phyloP scores from a whole-genome alignment of 2,888 invertebrate species.

The Clanis bilineata region DNA sequence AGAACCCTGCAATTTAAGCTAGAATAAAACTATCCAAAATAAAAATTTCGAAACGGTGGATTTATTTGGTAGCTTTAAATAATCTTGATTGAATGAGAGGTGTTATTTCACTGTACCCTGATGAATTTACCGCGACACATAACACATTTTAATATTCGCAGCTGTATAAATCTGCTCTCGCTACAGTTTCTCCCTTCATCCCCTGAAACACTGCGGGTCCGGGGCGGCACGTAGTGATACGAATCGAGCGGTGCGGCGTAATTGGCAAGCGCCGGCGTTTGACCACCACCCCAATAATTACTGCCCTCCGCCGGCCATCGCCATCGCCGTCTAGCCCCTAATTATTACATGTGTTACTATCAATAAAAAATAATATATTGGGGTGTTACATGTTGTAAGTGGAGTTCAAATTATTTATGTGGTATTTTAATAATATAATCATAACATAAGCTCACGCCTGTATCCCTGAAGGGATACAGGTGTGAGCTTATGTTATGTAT shows the following conservation, averaged over 20 bases:
- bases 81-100: too few species aligned
- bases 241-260: constrained; percentile 36
- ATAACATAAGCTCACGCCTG: too few species aligned
- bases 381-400: not conserved
- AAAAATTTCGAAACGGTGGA: too few species aligned
- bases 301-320: constrained; percentile 15
- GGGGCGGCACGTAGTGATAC: constrained; percentile 30
- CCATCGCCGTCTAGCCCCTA: not conserved
- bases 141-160: too few species aligned
- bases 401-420: not conserved
- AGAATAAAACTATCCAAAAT: too few species aligned
- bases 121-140: too few species aligned
- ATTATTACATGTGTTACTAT: constrained; percentile 2
- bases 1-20: too few species aligned
- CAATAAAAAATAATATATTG: constrained; percentile 7
- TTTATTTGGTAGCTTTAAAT: too few species aligned
- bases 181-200: not conserved
- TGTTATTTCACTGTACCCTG: too few species aligned
- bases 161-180: too few species aligned
- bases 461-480: too few species aligned
- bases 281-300: constrained; percentile 32
- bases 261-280: constrained; percentile 30
- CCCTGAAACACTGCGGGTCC: not conserved
- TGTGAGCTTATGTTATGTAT: too few species aligned
- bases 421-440: not conserved